Evolutionary conservation across 1,140 invertebrate genomes (phyloP).

Genomic region (Schlechtendalia chinensis): DNA sequence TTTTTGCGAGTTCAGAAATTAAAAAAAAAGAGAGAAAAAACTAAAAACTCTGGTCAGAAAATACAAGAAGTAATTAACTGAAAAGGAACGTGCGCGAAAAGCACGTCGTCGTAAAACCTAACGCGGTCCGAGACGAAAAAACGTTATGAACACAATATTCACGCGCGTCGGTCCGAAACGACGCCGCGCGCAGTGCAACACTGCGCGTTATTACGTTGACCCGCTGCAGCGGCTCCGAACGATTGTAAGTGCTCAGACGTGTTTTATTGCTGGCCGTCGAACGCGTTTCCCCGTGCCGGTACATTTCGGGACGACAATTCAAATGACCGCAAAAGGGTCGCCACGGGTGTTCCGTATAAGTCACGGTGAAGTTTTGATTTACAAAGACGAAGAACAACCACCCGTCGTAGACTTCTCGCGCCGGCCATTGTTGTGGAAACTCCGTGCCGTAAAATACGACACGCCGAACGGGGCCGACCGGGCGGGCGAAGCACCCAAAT

Average conservation of each 20-base stretch:
- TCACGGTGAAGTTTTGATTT: slow-evolving; percentile 27
- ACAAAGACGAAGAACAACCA: background rate
- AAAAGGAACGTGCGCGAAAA: no score
- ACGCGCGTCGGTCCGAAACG: no score
- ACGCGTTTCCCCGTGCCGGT: background rate
- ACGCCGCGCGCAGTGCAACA: no score
- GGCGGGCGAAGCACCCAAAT: background rate
- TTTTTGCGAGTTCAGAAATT: no score
- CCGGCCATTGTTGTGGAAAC: background rate
- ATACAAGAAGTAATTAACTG: no score
- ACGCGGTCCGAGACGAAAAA: no score
- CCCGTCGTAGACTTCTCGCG: background rate
- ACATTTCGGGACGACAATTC: slow-evolving; percentile 17
- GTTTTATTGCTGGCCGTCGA: background rate
- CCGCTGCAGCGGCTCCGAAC: background rate
- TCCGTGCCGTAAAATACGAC: background rate
- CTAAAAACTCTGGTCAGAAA: no score
- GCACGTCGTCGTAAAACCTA: no score
- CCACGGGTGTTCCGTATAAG: background rate
- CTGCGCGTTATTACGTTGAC: no score
- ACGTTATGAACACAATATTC: no score
- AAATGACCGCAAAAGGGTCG: slow-evolving; percentile 23
- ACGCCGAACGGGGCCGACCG: background rate
- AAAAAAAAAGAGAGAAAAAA: no score
- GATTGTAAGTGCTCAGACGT: slow-evolving; percentile 1